A percentile compares a stretch with the other conserved stretches of the same genome.
Evolutionary conservation across 2,888 invertebrate genomes (phyloP).

Genomic region (Drosophila nr. fundita): DNA sequence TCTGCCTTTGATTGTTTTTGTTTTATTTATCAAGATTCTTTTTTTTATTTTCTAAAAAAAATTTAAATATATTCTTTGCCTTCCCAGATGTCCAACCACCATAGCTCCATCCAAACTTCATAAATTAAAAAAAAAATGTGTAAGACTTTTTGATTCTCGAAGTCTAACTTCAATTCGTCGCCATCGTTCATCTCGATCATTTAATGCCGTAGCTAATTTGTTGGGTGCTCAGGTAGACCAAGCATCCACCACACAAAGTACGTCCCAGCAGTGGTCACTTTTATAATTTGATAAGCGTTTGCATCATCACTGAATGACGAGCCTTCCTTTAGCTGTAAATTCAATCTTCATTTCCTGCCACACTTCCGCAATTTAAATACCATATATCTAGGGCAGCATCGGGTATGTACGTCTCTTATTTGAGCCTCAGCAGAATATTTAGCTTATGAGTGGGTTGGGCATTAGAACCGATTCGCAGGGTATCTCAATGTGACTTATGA

Average conservation of each 20-base stretch:
- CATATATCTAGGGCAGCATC: neutral
- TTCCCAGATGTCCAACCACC: neutral
- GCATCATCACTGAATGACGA: slow-evolving; percentile 50
- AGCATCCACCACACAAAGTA: neutral
- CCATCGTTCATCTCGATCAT: neutral
- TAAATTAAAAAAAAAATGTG: neutral
- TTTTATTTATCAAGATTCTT: slow-evolving; percentile 4
- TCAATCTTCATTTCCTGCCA: slow-evolving; percentile 57
- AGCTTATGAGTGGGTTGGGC: neutral
- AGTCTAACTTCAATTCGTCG: neutral
- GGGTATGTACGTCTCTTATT: slow-evolving; percentile 1
- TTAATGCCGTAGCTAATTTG: neutral
- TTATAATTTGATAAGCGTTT: slow-evolving; percentile 53
- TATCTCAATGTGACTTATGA: neutral
- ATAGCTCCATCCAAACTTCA: neutral
- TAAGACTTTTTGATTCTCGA: neutral
- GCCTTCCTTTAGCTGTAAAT: slow-evolving; percentile 51
- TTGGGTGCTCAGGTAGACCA: neutral
- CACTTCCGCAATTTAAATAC: slow-evolving; percentile 42
- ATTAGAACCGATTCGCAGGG: neutral
- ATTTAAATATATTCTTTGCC: neutral
- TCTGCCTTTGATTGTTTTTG: slow-evolving; percentile 12
- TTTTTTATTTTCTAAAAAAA: neutral
- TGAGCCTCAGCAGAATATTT: neutral
- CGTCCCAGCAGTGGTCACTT: slow-evolving; percentile 25